A percentile compares a stretch with the other conserved stretches of the same genome.
These are phyloP conservation scores for Alouatta caraya DNA, from an alignment of 2,797 vertebrate species.

Conservation along the genomic window DNA sequence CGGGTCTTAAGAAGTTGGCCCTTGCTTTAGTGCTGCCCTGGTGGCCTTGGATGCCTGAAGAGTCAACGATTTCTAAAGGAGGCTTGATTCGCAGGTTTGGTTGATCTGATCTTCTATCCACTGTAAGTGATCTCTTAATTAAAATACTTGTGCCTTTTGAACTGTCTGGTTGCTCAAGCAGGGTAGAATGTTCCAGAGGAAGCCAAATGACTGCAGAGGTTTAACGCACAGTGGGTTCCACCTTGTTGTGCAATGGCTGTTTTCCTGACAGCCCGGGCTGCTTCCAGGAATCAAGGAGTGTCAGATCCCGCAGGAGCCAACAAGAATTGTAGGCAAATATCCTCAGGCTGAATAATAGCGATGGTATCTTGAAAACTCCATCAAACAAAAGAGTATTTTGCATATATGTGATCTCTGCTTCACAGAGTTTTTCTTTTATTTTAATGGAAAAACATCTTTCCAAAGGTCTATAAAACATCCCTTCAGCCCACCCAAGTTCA, in stretches of 20 bases:
- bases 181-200: conserved; percentile 24
- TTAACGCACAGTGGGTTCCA: fast-evolving
- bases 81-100: neutral
- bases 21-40: too few species aligned
- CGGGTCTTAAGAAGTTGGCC: neutral
- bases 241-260: neutral
- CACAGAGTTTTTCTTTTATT: neutral
- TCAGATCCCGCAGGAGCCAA: neutral
- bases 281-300: neutral
- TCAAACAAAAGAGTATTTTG: neutral
- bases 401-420: neutral
- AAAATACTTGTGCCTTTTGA: neutral
- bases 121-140: neutral
- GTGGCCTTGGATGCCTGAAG: neutral
- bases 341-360: neutral
- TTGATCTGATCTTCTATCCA: neutral
- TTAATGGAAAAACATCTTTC: neutral
- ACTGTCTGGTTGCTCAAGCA: neutral
- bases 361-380: conserved; percentile 10
- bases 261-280: neutral
- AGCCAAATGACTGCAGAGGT: neutral
- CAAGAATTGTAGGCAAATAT: conserved; percentile 34
- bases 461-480: neutral
- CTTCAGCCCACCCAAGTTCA: neutral
- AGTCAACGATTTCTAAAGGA: neutral